Percentiles rank a stretch among this genome's conserved stretches.
phyloP scores from a whole-genome alignment of 2,797 vertebrate species.

The Babyrousa celebensis region DNA sequence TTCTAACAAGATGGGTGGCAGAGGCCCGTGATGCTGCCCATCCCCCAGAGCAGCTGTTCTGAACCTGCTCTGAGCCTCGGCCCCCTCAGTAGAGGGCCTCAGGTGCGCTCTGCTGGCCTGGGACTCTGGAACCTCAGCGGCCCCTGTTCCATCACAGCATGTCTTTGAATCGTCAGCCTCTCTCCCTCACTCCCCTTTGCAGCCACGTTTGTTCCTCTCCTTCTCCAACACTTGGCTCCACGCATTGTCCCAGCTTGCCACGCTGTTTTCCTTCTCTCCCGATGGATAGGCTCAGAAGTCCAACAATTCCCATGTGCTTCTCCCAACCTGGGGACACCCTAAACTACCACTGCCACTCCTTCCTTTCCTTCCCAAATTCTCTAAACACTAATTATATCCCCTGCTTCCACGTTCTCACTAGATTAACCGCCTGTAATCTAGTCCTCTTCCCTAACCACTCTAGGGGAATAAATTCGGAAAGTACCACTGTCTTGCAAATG shows the following conservation, averaged over 20 bases:
- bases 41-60: not conserved
- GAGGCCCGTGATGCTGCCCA: not conserved
- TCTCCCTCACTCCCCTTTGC: not conserved
- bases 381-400: not conserved
- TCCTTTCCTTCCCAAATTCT: slow-evolving; percentile 14
- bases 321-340: not conserved
- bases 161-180: not conserved
- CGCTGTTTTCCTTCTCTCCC: not conserved
- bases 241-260: not conserved
- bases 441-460: not conserved
- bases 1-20: not conserved
- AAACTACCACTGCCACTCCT: not conserved
- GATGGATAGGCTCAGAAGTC: not conserved
- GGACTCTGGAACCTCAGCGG: not conserved
- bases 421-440: not conserved
- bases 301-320: not conserved
- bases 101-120: not conserved
- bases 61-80: not conserved
- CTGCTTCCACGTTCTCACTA: not conserved
- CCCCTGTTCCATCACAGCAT: not conserved
- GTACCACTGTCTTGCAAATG: not conserved
- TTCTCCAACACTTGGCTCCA: not conserved
- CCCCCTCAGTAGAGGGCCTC: not conserved
- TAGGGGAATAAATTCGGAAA: not conserved
- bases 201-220: not conserved